These are phyloP conservation scores for Pundamilia nyererei DNA, from an alignment of 2,113 vertebrate species.

Conservation along the genomic window DNA sequence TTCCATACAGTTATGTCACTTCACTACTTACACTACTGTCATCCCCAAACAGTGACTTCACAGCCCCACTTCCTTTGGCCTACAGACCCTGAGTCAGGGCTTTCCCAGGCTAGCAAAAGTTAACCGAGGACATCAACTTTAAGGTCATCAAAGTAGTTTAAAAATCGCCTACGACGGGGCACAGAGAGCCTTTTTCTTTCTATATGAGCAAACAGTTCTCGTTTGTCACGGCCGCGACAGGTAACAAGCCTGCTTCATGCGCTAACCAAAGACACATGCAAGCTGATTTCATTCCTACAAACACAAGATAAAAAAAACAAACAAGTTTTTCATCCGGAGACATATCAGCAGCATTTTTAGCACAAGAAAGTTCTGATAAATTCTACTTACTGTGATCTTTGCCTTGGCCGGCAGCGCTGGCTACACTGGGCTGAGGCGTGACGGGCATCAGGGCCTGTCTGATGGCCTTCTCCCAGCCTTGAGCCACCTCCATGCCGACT, in stretches of 20 bases:
- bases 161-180: not conserved
- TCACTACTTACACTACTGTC: not conserved
- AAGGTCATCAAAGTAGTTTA: not conserved
- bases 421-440: constrained; percentile 90
- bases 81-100: not conserved
- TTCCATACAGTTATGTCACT: not conserved
- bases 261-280: not conserved
- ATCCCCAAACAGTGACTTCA: not conserved
- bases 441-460: constrained; percentile 97
- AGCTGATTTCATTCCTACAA: accelerated
- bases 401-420: constrained; percentile 82
- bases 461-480: constrained; percentile 97
- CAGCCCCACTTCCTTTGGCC: not conserved
- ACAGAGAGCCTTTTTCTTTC: not conserved
- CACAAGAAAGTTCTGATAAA: not conserved
- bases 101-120: not conserved
- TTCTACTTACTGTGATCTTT: constrained; percentile 92
- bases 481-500: constrained; percentile 89
- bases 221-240: not conserved
- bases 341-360: not conserved
- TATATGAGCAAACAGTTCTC: not conserved
- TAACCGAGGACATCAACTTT: not conserved
- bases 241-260: not conserved
- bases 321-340: not conserved
- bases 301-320: not conserved